Base-by-base conservation (phyloP, 1,140 invertebrate genomes). In the Adoxophyes honmai region DNA sequence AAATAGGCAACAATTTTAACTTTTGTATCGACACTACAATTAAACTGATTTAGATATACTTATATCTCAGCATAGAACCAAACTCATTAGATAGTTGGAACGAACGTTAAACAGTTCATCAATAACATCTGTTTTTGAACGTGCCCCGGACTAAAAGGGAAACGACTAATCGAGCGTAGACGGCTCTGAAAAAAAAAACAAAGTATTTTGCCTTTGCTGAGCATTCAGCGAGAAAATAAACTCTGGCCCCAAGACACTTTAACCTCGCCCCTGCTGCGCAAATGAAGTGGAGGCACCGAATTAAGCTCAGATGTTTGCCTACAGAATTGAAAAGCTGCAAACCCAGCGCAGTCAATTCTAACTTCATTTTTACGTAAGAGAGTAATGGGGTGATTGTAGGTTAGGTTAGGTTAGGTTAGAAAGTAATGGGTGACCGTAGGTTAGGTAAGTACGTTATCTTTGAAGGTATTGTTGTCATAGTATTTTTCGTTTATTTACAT, bases 181-280 rank as follows among this genome's bases (percentile, higher is more conserved):
- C 60, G n/a, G n/a, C n/a, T n/a, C n/a, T 55, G 58, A 54, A 59
- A 61, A 55, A 64, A 68, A 75, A 78, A 82, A 78, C 75, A 82
- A 80, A 80, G 65, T 68, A 64, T 58, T 62, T 60, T 63, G 61
- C 73, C 61, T 69, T 71, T 67, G 61, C 62, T 33, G 72, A 62
- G 58, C 67, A 74, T 70, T 73, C 69, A 64, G 51, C 64, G 66
- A 59, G 73, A 78, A 81, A 78, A 78, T 78, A 75, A 78, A 77
- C 76, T 57, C 35, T 18, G 52, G 55, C 59, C 59, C 70, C 67
- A 60, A 74, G 72, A 77, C 74, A 78, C 71, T 74, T 66, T 64
- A 67, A 68, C 67, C 63, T 54, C 52, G 55, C 35, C 71, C 55
- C 60, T 53, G 59, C 34, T 16, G 67, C 62, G 55, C 64, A 70